Percentiles rank a stretch among this genome's conserved stretches.
These are phyloP conservation scores for Stomatorhinus walkeri DNA, from an alignment of 2,797 vertebrate genomes.

Conservation along the genomic window DNA sequence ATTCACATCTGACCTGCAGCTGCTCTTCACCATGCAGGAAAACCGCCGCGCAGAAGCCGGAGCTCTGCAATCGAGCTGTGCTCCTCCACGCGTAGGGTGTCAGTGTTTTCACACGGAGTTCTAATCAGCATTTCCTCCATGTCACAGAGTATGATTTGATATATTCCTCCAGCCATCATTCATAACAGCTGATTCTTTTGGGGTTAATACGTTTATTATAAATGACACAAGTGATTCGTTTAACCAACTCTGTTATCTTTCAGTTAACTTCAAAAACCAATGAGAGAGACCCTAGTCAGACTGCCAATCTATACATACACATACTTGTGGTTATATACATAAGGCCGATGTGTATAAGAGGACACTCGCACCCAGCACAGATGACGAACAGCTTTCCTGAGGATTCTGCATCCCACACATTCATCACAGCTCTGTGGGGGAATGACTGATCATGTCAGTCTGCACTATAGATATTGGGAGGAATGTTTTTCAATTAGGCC, in stretches of 20 bases:
- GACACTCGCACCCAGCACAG: background rate
- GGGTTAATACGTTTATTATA: background rate
- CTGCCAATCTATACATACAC: background rate
- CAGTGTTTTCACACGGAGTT: background rate
- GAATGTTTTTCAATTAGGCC: background rate
- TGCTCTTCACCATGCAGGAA: background rate
- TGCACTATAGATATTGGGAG: slow-evolving; percentile 7
- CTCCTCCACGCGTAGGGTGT: background rate
- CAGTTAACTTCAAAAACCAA: background rate
- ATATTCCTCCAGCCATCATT: background rate
- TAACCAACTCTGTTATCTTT: background rate
- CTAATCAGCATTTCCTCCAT: slow-evolving; percentile 11
- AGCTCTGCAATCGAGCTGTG: background rate
- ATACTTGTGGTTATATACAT: background rate
- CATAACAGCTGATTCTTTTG: background rate
- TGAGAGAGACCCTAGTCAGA: background rate
- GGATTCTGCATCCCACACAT: background rate
- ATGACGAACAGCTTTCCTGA: slow-evolving; percentile 17
- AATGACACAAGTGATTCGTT: background rate
- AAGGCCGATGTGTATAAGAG: background rate
- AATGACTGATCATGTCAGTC: slow-evolving; percentile 16
- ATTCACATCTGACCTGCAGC: background rate
- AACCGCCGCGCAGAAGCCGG: background rate
- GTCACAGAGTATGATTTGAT: background rate
- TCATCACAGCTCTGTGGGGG: background rate